Base-by-base conservation (phyloP, 2,113 vertebrate species). In the Sclerurus mexicanus region DNA sequence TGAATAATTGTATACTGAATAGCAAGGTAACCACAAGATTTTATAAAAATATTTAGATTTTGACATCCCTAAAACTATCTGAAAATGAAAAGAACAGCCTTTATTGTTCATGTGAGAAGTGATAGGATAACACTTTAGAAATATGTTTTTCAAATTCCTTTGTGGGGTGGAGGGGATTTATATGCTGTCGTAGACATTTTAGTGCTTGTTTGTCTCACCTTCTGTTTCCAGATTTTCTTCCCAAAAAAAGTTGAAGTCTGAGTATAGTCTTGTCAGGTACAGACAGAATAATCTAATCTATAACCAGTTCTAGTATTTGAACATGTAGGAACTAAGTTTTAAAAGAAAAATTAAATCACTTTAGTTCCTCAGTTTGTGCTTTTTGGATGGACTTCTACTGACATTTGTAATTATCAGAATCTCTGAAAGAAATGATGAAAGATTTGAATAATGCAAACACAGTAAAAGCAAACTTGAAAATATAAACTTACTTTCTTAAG, bases 131-230 rank as follows among this genome's bases (percentile, higher is more conserved):
- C 18, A 6, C 6, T 55, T 71, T 55, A n/a, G 9, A 81, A 62
- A 35, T 55, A 27, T 18, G 2, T 6, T 63, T 82, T 75, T n/a
- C 25, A 52, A 37, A 77, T 79, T 28, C 30, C 12, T 53, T 74
- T 14, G 0, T 3, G 12, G 2, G 6, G 0, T 0, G 1, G 1
- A 35, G 14, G 4, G 14, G 3, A 53, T 68, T 81, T 20, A 40
- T 28, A 37, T 22, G 8, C 4, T 69, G 2, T 20, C 28, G 75
- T 63, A 35, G 20, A 21, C 0, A 47, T 67, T 67, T 69, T 46
- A 59, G 7, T 59, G 6, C 12, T 50, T 5, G 4, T 71, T 79
- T 39, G 85, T 33, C 14, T 66, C 23, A 60, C 3, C 55, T 55
- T 80, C 31, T 59, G 2, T 72, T 75, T 69, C 14, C 13, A 50